A percentile compares a stretch with the other conserved stretches of the same genome.
Evolutionary conservation across 2,888 invertebrate species (phyloP).

Genomic region (Stenoptilia bipunctidactyla): DNA sequence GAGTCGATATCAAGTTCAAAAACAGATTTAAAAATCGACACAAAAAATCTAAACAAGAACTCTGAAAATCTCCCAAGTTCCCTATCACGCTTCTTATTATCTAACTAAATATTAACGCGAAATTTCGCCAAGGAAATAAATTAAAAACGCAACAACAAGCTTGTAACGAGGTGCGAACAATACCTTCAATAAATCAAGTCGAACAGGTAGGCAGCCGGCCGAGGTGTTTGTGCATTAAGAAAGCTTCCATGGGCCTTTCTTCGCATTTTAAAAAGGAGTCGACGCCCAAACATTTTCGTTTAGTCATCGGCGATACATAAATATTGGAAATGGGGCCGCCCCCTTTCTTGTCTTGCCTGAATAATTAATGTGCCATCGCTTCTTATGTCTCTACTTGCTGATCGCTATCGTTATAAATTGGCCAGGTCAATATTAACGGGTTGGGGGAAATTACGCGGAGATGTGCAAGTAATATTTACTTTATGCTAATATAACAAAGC

Average conservation of each 20-base stretch:
- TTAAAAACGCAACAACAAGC: conserved; percentile 71
- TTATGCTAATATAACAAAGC: too few species aligned
- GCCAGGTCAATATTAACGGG: conserved; percentile 16
- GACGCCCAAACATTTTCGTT: conserved; percentile 63
- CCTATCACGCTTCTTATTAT: conserved; percentile 38
- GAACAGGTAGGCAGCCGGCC: conserved; percentile 55
- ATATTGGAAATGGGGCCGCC: conserved; percentile 68
- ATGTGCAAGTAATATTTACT: too few species aligned
- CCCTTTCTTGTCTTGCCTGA: conserved; percentile 66
- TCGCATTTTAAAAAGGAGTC: conserved; percentile 69
- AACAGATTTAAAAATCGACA: too few species aligned
- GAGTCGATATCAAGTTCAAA: too few species aligned
- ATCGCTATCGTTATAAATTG: not conserved
- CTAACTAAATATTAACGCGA: conserved; percentile 61
- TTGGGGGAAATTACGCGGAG: too few species aligned
- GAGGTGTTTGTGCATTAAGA: conserved; percentile 70
- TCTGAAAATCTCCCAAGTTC: too few species aligned
- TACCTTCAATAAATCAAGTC: conserved; percentile 65
- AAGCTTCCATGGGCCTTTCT: conserved; percentile 62
- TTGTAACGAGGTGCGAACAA: conserved; percentile 67
- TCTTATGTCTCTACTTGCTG: conserved; percentile 34
- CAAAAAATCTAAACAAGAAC: too few species aligned
- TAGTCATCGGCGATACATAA: conserved; percentile 72
- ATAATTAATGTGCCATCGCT: conserved; percentile 63
- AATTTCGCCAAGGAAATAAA: conserved; percentile 62